Conservation (phyloP, 1,140 invertebrate genomes). For the Idris sp. region DNA sequence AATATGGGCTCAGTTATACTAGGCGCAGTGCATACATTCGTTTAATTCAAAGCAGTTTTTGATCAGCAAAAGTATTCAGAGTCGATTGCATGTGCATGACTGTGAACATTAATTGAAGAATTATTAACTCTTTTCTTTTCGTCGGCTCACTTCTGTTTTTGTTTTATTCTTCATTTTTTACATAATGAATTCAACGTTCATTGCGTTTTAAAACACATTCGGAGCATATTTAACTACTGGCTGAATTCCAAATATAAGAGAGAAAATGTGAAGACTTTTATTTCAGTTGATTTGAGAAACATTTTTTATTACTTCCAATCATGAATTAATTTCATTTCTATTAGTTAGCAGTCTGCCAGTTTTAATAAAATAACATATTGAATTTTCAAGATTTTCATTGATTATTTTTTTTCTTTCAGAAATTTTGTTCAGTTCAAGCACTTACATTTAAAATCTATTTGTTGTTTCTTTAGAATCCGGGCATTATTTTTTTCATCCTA, state of each 20-base stretch:
- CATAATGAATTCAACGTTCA: too few relatives aligned
- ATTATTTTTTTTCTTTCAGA: too few relatives aligned
- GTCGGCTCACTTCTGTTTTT: too few relatives aligned
- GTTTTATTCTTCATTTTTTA: too few relatives aligned
- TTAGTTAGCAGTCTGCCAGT: too few relatives aligned
- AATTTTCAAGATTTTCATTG: too few relatives aligned
- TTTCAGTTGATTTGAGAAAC: constrained; percentile 1
- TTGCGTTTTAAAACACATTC: constrained; percentile 20
- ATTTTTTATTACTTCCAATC: not conserved
- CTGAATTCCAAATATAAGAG: not conserved
- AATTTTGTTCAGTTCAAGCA: too few relatives aligned
- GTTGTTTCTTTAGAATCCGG: not conserved
- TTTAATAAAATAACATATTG: too few relatives aligned
- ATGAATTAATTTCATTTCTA: too few relatives aligned
- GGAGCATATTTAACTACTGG: constrained; percentile 28
- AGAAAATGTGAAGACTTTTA: constrained; percentile 3
- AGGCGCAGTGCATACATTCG: constrained; percentile 17
- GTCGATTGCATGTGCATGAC: too few relatives aligned
- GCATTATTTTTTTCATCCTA: constrained; percentile 15
- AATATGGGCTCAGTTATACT: constrained; percentile 40
- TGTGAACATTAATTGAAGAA: too few relatives aligned
- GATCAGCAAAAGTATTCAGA: constrained; percentile 1
- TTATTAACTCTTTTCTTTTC: too few relatives aligned
- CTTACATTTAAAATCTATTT: constrained; percentile 1
- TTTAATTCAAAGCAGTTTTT: constrained; percentile 7